Evolutionary conservation across 2,888 invertebrate species (phyloP).

Genomic region (Melieria omissa): DNA sequence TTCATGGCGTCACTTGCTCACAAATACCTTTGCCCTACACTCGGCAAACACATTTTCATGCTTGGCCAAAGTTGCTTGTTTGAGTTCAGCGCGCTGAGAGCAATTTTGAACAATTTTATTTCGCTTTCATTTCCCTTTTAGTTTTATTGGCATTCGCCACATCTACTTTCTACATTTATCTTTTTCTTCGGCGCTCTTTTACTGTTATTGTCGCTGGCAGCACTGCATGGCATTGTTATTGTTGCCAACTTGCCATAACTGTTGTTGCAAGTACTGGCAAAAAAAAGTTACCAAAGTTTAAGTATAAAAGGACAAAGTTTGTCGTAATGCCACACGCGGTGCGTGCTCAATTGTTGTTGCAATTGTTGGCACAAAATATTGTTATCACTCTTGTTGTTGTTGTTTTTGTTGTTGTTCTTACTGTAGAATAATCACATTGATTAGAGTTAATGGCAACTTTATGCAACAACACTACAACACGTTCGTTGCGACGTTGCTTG

Average conservation of each 20-base stretch:
- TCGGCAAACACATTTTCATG: conserved; percentile 8
- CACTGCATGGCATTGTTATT: conserved; percentile 20
- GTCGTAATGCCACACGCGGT: background rate
- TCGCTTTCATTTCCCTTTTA: background rate
- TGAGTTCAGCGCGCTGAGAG: background rate
- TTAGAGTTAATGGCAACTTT: conserved; percentile 30
- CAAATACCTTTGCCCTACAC: background rate
- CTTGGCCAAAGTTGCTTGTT: conserved; percentile 12
- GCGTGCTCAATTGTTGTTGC: background rate
- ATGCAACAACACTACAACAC: background rate
- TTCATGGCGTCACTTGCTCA: background rate
- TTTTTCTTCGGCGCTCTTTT: too few species aligned
- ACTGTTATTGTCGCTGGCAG: too few species aligned
- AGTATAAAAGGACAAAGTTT: conserved; percentile 23
- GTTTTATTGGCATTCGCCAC: too few species aligned
- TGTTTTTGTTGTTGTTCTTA: background rate
- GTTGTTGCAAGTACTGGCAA: conserved; percentile 27
- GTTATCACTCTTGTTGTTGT: conserved; percentile 6
- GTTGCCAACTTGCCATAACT: conserved; percentile 28
- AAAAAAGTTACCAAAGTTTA: background rate
- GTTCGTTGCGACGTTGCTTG: background rate
- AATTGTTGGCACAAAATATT: conserved; percentile 12
- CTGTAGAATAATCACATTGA: conserved; percentile 22
- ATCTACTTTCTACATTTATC: too few species aligned
- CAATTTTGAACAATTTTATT: background rate